phyloP scores from a whole-genome alignment of 2,113 vertebrate genomes.

The Macroglossus sobrinus region DNA sequence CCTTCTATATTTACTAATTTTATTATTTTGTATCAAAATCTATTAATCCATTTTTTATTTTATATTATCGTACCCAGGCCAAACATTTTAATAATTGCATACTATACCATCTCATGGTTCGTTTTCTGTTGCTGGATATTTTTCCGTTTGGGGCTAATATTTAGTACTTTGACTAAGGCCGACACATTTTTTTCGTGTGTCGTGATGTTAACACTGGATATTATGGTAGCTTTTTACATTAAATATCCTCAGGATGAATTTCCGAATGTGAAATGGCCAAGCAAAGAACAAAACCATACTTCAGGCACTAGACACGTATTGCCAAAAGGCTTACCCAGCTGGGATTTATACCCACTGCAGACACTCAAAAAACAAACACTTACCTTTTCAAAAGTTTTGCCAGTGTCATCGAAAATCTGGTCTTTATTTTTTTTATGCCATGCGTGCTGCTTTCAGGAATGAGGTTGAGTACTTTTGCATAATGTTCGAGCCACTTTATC shows the following conservation, averaged over 20 bases:
- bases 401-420: background rate
- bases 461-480: background rate
- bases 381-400: background rate
- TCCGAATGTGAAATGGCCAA: background rate
- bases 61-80: rapidly evolving
- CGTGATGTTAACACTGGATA: background rate
- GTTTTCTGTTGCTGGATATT: background rate
- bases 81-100: background rate
- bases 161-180: background rate
- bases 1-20: background rate
- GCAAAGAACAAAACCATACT: background rate
- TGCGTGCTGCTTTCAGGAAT: background rate
- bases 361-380: background rate
- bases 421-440: background rate
- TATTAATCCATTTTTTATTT: background rate
- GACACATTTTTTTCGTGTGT: background rate
- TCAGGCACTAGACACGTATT: background rate
- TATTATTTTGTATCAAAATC: background rate
- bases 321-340: background rate
- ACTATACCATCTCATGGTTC: rapidly evolving
- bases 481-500: background rate
- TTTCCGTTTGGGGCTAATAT: background rate
- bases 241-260: too few species aligned
- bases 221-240: background rate
- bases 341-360: rapidly evolving